Evolutionary conservation across 2,113 vertebrate genomes (phyloP).

Genomic region (Sapayoa aenigma): DNA sequence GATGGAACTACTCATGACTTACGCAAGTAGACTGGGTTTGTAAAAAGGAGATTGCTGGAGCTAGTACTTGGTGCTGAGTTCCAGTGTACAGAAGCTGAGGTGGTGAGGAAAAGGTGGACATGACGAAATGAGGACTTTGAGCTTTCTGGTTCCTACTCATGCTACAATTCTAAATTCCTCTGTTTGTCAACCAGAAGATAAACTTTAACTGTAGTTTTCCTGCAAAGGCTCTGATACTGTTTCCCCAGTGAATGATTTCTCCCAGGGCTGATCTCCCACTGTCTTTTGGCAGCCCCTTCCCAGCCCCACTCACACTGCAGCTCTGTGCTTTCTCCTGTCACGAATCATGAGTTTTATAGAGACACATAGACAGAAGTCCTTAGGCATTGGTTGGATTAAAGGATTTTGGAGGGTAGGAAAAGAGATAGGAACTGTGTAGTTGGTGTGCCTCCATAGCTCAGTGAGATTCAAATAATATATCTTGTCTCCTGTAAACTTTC

Average conservation of each 20-base stretch:
- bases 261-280: not conserved
- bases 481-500: not conserved
- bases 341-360: not conserved
- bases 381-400: not conserved
- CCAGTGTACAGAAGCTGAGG: not conserved
- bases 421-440: not conserved
- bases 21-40: not conserved
- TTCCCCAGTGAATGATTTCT: not conserved
- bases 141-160: not conserved
- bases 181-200: not conserved
- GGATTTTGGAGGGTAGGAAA: not conserved
- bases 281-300: not conserved
- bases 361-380: fast-evolving
- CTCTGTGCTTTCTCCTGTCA: not conserved
- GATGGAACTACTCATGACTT: not conserved
- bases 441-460: not conserved
- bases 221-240: not conserved
- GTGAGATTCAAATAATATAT: not conserved
- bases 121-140: not conserved
- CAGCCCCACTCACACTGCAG: not conserved
- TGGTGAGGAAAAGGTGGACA: not conserved
- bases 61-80: not conserved
- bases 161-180: not conserved
- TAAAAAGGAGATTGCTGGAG: not conserved
- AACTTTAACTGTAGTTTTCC: not conserved